Evolutionary conservation across 1,140 invertebrate genomes (phyloP), one percentile per base, ranked within the genome.

Genomic region (Thaumetopoea pityocampa): DNA sequence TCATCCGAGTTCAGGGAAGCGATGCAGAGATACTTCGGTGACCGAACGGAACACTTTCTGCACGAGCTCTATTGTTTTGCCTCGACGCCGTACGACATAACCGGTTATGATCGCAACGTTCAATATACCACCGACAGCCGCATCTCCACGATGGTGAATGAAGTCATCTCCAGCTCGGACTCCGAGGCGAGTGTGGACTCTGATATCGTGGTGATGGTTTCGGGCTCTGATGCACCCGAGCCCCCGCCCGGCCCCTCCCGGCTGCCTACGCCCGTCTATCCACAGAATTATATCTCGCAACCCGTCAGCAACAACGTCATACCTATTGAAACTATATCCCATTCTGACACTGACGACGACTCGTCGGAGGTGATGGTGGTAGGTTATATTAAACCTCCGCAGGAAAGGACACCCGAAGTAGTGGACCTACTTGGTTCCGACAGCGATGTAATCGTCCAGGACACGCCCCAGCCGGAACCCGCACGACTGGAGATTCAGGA

Each of bases 1-100:
- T 94, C 93, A 29, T 57, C 81, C 3, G 88, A 90, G 58, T 96
- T 98, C 77, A 88, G 88, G 10, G 87, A 88, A 16, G 61, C 86
- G 0, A 57, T 94, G 8, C 67, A 80, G 1, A 73, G 87, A 2
- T 90, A 89, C 61, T 84, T 92, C 17, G 87, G 87, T 7, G 70
- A 79, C 7, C 86, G 88, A 40, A 91, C 91, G 0, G 88, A 90
- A 43, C 94, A 96, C 70, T 98, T 98, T 79, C 87, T 95, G 19
- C 95, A 97, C 61, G 96, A 98, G 70, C 89, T 98, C 43, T 91
- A 92, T 48, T 91, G 90, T 69, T 98, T 94, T 87, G 94, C 96
- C 20, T 88, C 90, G 14, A 94, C 93, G 4, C 93, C 94, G 0
- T 94, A 91, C 70, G 94, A 96, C 61, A 90, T 97, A 87, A 84